phyloP scores from a whole-genome alignment of 2,888 invertebrate species.

The Apotomis turbidana region DNA sequence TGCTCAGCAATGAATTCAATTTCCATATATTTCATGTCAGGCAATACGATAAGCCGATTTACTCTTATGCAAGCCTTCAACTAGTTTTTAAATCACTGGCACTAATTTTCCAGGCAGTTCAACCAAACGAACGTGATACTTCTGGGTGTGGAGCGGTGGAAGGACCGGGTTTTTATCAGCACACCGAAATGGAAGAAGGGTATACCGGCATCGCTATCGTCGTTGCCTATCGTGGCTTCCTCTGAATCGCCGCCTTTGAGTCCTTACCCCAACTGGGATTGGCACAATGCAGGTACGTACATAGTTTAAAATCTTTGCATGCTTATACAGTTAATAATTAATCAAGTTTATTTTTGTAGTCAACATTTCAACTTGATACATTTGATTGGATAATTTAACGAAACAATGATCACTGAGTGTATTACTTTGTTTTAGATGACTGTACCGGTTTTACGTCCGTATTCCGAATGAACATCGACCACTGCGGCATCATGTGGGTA shows the following conservation, averaged over 20 bases:
- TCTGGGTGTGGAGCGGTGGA: conserved; percentile 88
- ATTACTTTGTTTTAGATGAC: conserved; percentile 62
- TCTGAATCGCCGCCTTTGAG: conserved; percentile 84
- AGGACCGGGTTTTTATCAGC: conserved; percentile 88
- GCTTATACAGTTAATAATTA: too few species aligned
- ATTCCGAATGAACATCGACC: conserved; percentile 90
- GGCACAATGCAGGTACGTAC: conserved; percentile 81
- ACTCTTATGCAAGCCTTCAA: conserved; percentile 18
- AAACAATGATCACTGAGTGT: not conserved
- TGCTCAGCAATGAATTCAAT: conserved; percentile 18
- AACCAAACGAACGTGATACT: conserved; percentile 89
- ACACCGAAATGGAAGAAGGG: conserved; percentile 91
- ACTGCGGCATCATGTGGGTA: conserved; percentile 91
- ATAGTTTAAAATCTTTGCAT: not conserved
- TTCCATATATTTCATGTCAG: not conserved
- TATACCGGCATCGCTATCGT: conserved; percentile 88
- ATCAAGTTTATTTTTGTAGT: too few species aligned
- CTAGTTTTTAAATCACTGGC: conserved; percentile 14
- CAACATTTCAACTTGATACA: too few species aligned
- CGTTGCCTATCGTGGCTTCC: conserved; percentile 82
- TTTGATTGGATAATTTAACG: too few species aligned
- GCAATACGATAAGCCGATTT: conserved; percentile 3
- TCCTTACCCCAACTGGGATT: conserved; percentile 91
- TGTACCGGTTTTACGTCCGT: conserved; percentile 88
- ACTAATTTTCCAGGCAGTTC: conserved; percentile 77